These are phyloP conservation scores for Gasteruption jaculator DNA, from an alignment of 2,888 invertebrate species.

Conservation along the genomic window DNA sequence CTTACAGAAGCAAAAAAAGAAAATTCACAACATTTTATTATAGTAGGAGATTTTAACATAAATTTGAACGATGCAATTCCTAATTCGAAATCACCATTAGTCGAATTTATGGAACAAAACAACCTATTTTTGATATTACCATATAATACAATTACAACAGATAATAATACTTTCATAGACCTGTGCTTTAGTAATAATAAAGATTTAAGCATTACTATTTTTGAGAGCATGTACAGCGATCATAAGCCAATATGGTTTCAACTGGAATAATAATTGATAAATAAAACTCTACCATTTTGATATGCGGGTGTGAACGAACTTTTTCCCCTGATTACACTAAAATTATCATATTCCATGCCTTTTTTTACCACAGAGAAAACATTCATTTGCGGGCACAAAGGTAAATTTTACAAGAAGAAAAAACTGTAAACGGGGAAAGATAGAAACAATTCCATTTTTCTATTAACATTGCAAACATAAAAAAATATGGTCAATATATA, in stretches of 20 bases:
- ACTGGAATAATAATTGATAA: constrained; percentile 1
- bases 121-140: constrained; percentile 1
- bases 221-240: constrained; percentile 10
- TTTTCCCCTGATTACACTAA: too few species aligned
- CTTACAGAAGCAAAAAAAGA: constrained; percentile 2
- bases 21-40: neutral
- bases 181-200: constrained; percentile 10
- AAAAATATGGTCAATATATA: too few species aligned
- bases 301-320: too few species aligned
- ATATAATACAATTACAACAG: constrained; percentile 6
- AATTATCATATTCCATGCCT: too few species aligned
- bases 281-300: neutral
- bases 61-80: neutral
- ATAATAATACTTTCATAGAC: constrained; percentile 9
- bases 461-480: too few species aligned
- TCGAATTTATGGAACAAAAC: constrained; percentile 1
- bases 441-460: too few species aligned
- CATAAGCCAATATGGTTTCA: constrained; percentile 9
- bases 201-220: constrained; percentile 4
- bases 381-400: too few species aligned
- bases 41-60: constrained; percentile 10
- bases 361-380: too few species aligned
- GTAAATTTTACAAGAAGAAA: too few species aligned
- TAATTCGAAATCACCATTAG: constrained; percentile 1
- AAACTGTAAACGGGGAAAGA: too few species aligned